Evolutionary conservation across 2,888 invertebrate species (phyloP), one percentile per base, ranked within the genome.

Genomic region (Biston betularia): DNA sequence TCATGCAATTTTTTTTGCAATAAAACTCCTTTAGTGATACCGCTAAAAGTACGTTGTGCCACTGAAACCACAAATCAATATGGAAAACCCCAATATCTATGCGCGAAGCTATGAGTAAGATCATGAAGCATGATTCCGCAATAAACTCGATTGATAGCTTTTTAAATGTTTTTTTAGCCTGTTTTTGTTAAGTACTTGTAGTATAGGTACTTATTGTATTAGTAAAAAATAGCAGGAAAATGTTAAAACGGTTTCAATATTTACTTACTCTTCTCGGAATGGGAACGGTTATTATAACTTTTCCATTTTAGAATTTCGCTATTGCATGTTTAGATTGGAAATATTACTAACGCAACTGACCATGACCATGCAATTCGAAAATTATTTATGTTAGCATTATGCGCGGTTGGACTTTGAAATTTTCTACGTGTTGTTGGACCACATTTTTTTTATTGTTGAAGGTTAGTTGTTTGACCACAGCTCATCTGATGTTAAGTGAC

Each of bases 121-220:
- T 65, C 67, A 53, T 53, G 65, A 55, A 60, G 60, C 64, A 56
- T 61, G 63, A 61, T 70, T 63, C 58, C 58, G 64, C 67, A 67
- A 69, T 49, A 67, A 63, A 63, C n/a, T 54, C 58, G 50, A 63
- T 57, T 55, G 65, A 71, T 71, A 63, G 59, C 38, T 59, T 55
- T 65, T 65, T 66, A 49, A 75, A 73, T 67, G 52, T 69, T 71
- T 63, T 67, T 49, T 56, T 59, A 65, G 45, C n/a, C 34, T 38
- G 52, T 65, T 65, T 65, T 65, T 65, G 66, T 14, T 49, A 38
- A 62, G 42, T 53, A 34, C 10, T 38, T 9, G 38, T 38, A 38
- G 38, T 9, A 9, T 38, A n/a, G n/a, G n/a, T n/a, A 46, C 9
- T 53, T 6, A 24, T 49, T 15, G 14, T 33, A 54, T 63, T 50